These are phyloP conservation scores for Rhorus exstirpatorius DNA, from an alignment of 2,888 invertebrate genomes.

Conservation along the genomic window DNA sequence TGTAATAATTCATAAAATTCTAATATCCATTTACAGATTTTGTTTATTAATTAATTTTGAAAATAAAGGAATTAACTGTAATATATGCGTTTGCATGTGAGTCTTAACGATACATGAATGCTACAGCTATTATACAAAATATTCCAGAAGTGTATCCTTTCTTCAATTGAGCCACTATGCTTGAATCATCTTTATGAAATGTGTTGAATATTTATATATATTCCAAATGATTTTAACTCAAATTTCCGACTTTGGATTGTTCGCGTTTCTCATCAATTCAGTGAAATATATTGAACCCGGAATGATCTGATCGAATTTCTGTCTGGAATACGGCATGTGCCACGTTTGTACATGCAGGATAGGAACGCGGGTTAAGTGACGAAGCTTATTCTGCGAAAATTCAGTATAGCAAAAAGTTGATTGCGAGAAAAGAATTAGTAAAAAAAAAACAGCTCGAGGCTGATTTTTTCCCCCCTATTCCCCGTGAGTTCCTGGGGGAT, in stretches of 20 bases:
- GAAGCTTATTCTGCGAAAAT: neutral
- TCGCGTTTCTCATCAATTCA: neutral
- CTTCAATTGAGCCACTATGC: no score
- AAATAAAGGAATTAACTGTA: no score
- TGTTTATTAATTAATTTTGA: no score
- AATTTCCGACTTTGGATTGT: no score
- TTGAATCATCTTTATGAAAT: no score
- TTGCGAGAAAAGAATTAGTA: conserved; percentile 81
- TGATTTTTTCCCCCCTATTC: conserved; percentile 63
- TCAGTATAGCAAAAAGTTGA: conserved; percentile 75
- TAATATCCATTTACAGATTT: no score
- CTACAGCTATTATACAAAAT: no score
- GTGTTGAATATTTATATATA: no score
- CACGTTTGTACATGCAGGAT: conserved; percentile 9
- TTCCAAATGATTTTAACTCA: neutral
- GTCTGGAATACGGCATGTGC: conserved; percentile 22
- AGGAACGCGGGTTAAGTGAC: conserved; percentile 2
- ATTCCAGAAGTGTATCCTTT: no score
- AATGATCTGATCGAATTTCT: conserved; percentile 12
- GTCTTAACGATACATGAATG: no score
- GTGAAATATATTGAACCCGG: neutral
- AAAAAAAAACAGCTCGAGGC: conserved; percentile 77
- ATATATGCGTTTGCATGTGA: no score
- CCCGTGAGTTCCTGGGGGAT: conserved; percentile 51
- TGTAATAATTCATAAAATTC: no score